phyloP scores from a whole-genome alignment of 2,113 vertebrate genomes.

The Alectura lathami region DNA sequence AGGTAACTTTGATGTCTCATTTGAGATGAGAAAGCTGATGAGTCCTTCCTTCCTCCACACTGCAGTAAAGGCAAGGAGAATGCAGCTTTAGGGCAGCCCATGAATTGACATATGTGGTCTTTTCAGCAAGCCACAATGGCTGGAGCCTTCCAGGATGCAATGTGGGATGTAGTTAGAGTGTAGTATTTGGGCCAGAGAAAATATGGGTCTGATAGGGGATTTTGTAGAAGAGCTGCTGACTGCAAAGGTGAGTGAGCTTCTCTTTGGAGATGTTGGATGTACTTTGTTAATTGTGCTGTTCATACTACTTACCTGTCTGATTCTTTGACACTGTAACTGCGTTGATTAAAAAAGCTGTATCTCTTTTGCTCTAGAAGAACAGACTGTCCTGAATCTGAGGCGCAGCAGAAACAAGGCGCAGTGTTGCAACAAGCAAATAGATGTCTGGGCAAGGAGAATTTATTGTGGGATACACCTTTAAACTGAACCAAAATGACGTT shows the following conservation, averaged over 20 bases:
- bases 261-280: background rate
- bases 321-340: background rate
- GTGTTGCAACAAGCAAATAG: background rate
- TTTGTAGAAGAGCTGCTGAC: background rate
- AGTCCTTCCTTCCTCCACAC: background rate
- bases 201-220: background rate
- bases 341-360: background rate
- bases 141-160: background rate
- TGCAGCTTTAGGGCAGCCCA: background rate
- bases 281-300: background rate
- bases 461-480: background rate
- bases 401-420: background rate
- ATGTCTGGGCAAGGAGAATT: background rate
- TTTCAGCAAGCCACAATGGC: background rate
- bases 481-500: background rate
- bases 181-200: background rate
- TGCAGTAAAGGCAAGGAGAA: background rate
- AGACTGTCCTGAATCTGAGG: background rate
- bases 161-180: background rate
- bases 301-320: background rate
- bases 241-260: background rate
- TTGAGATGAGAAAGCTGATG: background rate
- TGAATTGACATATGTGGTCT: accelerated
- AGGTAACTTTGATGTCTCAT: background rate
- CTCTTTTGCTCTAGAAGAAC: background rate